Base-by-base conservation (phyloP, 2,113 vertebrate genomes). In the Petromus typicus region DNA sequence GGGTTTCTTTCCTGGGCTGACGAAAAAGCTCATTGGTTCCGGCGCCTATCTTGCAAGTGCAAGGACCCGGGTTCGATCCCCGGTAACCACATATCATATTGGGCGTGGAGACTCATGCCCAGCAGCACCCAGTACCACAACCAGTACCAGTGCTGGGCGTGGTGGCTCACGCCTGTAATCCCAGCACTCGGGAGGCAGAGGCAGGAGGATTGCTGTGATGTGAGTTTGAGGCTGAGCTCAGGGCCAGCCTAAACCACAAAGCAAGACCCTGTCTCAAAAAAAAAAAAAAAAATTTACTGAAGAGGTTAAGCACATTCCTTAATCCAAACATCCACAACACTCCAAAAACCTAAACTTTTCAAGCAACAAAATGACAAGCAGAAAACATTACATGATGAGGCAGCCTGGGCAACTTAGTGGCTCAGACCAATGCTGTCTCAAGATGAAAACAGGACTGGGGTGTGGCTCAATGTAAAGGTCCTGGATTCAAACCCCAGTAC, bases 281-380 rank as follows among this genome's bases (percentile, higher is more conserved):
- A n/a, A n/a, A n/a, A n/a, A n/a, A n/a, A n/a, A 80, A 18, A 30
- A 4, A 1, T 0, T 11, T 59, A 30, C 0, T 2, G 54, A 5
- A 22, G 30, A 59, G 67, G 23, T 17, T 37, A 37, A 12, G 27
- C n/a, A 73, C 48, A 32, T 76, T 89, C 87, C 63, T 40, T 25
- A 48, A 57, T 43, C 71, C 34, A 59, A 59, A 48, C 40, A 54
- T 5, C 7, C 64, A 63, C 61, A 57, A 30, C 8, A 13, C 18
- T 57, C 84, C 63, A 48, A 59, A 43, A 61, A 5, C 67, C 18
- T 16, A 17, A 25, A 75, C 56, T 34, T 14, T 87, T 43, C 25
- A 32, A 86, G 25, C 37, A 45, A 30, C 27, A n/a, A 78, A 40
- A 59, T 6, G 10, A 43, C 40, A 25, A 27, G 14, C 10, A 83